Percentiles rank a stretch among this genome's conserved stretches.
These are phyloP conservation scores for Oceanodroma tethys DNA, from an alignment of 2,113 vertebrate species.

Conservation along the genomic window DNA sequence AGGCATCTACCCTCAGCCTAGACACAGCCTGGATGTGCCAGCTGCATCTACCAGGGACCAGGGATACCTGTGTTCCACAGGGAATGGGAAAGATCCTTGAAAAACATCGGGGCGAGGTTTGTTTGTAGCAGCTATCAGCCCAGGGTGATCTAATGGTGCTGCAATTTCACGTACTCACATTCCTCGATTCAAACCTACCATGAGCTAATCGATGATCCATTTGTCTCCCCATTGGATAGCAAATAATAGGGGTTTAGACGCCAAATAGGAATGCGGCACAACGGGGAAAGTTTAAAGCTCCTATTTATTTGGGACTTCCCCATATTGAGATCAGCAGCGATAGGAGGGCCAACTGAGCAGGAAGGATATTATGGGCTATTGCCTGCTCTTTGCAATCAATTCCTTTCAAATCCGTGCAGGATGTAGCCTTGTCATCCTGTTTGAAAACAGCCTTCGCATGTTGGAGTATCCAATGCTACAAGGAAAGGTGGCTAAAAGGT, in stretches of 20 bases:
- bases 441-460: not conserved
- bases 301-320: constrained; percentile 58
- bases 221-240: constrained; percentile 37
- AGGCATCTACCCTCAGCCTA: not conserved
- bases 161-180: constrained; percentile 28
- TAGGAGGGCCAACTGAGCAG: constrained; percentile 21
- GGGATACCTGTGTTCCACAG: not conserved
- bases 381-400: constrained; percentile 19
- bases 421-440: constrained; percentile 52
- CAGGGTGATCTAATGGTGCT: constrained; percentile 41
- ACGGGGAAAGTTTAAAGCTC: constrained; percentile 32
- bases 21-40: not conserved
- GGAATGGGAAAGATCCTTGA: not conserved
- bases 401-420: constrained; percentile 9
- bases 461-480: not conserved
- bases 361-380: constrained; percentile 37
- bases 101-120: not conserved
- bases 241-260: constrained; percentile 54
- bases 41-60: not conserved
- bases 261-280: constrained; percentile 5
- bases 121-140: not conserved
- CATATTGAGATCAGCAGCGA: not conserved
- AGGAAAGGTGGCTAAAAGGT: constrained; percentile 4
- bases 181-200: constrained; percentile 41
- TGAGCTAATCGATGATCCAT: constrained; percentile 32